Conservation (phyloP, 2,888 invertebrate genomes). For the Zootermopsis nevadensis region DNA sequence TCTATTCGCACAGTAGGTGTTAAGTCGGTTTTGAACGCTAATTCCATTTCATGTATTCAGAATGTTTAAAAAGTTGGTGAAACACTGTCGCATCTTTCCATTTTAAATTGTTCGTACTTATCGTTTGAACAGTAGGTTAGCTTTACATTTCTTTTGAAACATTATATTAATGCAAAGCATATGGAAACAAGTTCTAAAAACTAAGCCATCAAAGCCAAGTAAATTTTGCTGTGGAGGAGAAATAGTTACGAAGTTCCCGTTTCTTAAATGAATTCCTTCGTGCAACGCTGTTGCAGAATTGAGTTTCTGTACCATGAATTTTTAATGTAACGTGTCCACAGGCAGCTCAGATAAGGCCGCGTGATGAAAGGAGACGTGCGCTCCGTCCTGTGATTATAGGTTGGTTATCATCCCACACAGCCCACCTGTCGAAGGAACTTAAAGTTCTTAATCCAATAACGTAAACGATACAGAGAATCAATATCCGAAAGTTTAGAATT, state of each 20-base stretch:
- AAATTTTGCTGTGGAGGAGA: neutral
- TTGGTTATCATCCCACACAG: no score
- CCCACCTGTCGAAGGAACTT: no score
- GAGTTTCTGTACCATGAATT: neutral
- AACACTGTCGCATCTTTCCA: neutral
- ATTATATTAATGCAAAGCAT: neutral
- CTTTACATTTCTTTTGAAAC: neutral
- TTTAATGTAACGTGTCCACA: conserved; percentile 3
- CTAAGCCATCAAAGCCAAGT: neutral
- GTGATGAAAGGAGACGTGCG: neutral
- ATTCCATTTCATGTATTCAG: no score
- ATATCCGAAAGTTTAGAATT: no score
- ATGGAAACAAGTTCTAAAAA: neutral
- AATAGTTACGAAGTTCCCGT: neutral
- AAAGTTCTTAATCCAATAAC: no score
- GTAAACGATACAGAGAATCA: no score
- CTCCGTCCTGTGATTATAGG: no score
- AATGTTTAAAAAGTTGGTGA: neutral
- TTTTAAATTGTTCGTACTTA: neutral
- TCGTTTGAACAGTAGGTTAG: neutral
- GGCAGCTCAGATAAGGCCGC: neutral
- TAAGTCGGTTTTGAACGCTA: no score
- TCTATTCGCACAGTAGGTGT: no score
- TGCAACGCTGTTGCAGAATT: neutral
- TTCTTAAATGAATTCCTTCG: neutral